Base-by-base conservation (phyloP, 2,113 vertebrate species). In the Thomomys bottae region DNA sequence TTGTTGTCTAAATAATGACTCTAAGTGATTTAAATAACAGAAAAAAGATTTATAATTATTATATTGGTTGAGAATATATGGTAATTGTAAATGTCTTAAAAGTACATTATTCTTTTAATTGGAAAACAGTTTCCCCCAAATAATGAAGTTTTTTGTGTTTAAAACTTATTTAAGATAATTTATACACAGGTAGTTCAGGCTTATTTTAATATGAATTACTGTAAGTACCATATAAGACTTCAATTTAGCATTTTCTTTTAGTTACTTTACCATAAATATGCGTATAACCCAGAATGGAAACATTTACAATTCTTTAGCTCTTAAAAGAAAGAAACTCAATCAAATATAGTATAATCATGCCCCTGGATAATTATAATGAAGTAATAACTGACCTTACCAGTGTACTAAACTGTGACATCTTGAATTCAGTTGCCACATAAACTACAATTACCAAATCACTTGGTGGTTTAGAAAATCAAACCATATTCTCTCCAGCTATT, bases 401-500 rank as follows among this genome's bases (percentile, higher is more conserved):
- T 96, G 92, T 92, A 96, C 95, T 97, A 97, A 97, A 97, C 96
- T 96, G 96, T 97, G 96, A 96, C 97, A 97, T 97, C 96, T 97
- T 97, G 95, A 98, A 97, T 98, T 98, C 95, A 92, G 94, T 97
- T 98, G 97, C 96, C 96, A 97, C 97, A 97, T 96, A 97, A 97
- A 96, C 97, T 97, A 97, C 97, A 98, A 98, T 97, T 98, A 98
- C 94, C 96, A 97, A 98, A 98, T 98, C 97, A 97, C 95, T 97
- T 73, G 54, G 94, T 94, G 97, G 97, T 97, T 96, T 97, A 96
- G 97, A 96, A 97, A 98, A 98, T 97, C 97, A 97, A 97, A 96
- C 97, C 94, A 94, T 97, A 98, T 98, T 98, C 96, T 98, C 97
- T 94, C 90, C 54, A 95, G 84, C 77, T 95, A 92, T 95, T 97